Conservation (phyloP, 1,140 invertebrate genomes). For the Drosophila micromelanica region DNA sequence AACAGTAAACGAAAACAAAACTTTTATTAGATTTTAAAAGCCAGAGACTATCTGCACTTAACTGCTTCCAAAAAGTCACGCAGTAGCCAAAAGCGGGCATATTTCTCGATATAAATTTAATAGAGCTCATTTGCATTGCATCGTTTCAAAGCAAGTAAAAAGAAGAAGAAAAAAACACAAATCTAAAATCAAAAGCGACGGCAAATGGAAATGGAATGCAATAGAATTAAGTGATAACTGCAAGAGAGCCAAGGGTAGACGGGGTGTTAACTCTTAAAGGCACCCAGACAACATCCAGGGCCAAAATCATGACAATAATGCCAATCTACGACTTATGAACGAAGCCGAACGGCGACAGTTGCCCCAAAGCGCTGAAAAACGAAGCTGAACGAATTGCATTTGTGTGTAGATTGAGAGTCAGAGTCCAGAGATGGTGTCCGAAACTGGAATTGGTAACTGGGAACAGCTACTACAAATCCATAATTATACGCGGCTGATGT, state of each 20-base stretch:
- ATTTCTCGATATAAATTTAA: slow-evolving; percentile 62
- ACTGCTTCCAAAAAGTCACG: slow-evolving; percentile 19
- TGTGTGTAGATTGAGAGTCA: no score
- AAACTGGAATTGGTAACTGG: slow-evolving; percentile 21
- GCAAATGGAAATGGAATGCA: slow-evolving; percentile 55
- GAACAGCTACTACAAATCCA: slow-evolving; percentile 73
- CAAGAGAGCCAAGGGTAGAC: neutral
- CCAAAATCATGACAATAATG: slow-evolving; percentile 75
- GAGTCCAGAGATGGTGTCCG: slow-evolving; percentile 17
- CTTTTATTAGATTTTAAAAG: slow-evolving; percentile 47
- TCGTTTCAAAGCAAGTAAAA: neutral
- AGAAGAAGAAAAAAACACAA: neutral
- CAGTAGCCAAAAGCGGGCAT: slow-evolving; percentile 41
- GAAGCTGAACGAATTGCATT: slow-evolving; percentile 80
- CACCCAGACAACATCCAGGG: slow-evolving; percentile 20
- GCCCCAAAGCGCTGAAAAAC: slow-evolving; percentile 61
- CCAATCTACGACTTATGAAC: slow-evolving; percentile 80
- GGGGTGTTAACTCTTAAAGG: neutral
- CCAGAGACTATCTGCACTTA: slow-evolving; percentile 49
- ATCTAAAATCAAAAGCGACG: slow-evolving; percentile 11
- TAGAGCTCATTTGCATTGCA: slow-evolving; percentile 72
- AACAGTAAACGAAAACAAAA: slow-evolving; percentile 32
- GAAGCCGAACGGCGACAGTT: slow-evolving; percentile 58
- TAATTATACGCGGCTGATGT: slow-evolving; percentile 82
- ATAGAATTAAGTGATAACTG: slow-evolving; percentile 71